These are phyloP conservation scores for Campodea augens DNA, from an alignment of 1,140 invertebrate species.

Conservation along the genomic window DNA sequence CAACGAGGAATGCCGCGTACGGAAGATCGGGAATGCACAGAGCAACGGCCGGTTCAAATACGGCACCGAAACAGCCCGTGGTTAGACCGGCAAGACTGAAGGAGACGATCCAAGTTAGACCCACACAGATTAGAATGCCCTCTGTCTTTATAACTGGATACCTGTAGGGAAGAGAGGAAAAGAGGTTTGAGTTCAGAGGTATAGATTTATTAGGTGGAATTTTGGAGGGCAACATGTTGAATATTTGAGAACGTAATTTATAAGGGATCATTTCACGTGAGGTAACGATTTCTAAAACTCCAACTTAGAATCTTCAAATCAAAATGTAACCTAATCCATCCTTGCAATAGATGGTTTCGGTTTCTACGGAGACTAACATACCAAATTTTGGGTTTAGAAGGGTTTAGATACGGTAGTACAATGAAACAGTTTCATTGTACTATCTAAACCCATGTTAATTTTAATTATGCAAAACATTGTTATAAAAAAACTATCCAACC, in stretches of 20 bases:
- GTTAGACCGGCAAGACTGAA: slow-evolving; percentile 14
- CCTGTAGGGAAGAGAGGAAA: background rate
- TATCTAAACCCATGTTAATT: too few relatives aligned
- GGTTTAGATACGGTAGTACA: too few relatives aligned
- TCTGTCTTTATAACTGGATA: background rate
- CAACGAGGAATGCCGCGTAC: slow-evolving; percentile 18
- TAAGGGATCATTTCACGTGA: too few relatives aligned
- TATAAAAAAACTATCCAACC: too few relatives aligned
- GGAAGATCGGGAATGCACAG: slow-evolving; percentile 21
- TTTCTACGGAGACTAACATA: too few relatives aligned
- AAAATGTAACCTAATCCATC: too few relatives aligned
- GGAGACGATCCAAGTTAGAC: slow-evolving; percentile 16
- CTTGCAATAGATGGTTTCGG: too few relatives aligned
- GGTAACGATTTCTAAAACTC: too few relatives aligned
- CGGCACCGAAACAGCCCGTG: slow-evolving; percentile 15
- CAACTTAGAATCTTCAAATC: too few relatives aligned
- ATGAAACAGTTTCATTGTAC: too few relatives aligned
- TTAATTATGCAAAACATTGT: too few relatives aligned
- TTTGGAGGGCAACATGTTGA: background rate
- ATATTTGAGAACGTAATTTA: slow-evolving; percentile 5
- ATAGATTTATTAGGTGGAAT: background rate
- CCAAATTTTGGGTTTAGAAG: too few relatives aligned
- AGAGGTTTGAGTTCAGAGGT: background rate
- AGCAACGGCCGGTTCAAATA: slow-evolving; percentile 19
- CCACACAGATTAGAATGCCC: slow-evolving; percentile 10